Conservation (phyloP, 2,113 vertebrate genomes). For the Prolemur simus region DNA sequence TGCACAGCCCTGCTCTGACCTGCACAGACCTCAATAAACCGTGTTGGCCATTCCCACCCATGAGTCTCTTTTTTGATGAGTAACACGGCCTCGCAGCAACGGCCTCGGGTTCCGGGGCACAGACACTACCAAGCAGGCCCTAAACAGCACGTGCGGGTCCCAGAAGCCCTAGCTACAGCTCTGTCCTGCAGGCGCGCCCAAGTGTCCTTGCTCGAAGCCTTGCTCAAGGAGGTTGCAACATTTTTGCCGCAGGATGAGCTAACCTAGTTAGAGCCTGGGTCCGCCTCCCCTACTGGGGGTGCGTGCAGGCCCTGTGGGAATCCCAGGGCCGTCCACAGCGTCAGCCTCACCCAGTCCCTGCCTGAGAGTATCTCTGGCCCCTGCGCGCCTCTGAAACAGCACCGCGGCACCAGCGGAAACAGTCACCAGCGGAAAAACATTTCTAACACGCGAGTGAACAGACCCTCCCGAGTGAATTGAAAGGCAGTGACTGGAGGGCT, state of each 20-base stretch:
- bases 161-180: background rate
- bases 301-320: background rate
- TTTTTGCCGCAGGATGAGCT: background rate
- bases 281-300: background rate
- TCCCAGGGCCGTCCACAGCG: background rate
- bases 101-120: background rate
- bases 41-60: too few relatives aligned
- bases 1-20: background rate
- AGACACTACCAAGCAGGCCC: background rate
- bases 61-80: background rate
- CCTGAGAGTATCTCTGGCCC: background rate
- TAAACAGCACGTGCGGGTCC: background rate
- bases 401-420: background rate
- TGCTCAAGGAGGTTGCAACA: background rate
- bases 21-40: too few relatives aligned
- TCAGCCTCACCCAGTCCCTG: background rate
- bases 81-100: background rate
- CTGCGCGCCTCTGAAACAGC: background rate
- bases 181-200: background rate
- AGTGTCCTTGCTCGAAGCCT: rapidly evolving
- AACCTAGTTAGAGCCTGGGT: background rate
- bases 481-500: background rate
- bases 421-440: background rate
- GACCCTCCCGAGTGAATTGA: too few relatives aligned
- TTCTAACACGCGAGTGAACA: background rate